Conservation (phyloP, 1,140 invertebrate genomes). For the Neuroterus valhalla region DNA sequence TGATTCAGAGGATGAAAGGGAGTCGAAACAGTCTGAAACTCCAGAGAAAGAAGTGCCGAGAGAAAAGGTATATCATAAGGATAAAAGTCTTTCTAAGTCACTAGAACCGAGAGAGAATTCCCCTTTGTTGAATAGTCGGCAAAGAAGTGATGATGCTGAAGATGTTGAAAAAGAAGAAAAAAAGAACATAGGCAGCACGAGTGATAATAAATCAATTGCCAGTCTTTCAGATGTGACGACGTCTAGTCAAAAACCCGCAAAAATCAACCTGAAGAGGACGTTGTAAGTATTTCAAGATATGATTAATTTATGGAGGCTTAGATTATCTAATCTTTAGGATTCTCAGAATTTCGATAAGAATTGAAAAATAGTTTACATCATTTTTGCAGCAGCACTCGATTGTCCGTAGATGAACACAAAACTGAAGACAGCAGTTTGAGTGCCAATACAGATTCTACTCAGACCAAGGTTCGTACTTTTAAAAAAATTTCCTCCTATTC, state of each 20-base stretch:
- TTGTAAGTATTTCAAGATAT: constrained; percentile 62
- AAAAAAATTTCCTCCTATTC: constrained; percentile 45
- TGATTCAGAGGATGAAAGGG: constrained; percentile 66
- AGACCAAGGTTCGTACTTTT: constrained; percentile 49
- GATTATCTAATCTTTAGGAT: no score
- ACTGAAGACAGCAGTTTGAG: constrained; percentile 51
- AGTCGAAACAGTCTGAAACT: constrained; percentile 34
- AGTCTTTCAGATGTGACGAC: constrained; percentile 37
- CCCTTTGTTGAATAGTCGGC: constrained; percentile 45
- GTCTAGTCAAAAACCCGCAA: constrained; percentile 61
- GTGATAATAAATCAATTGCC: constrained; percentile 31
- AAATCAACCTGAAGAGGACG: constrained; percentile 71
- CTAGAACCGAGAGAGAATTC: constrained; percentile 44
- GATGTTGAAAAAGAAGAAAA: constrained; percentile 5
- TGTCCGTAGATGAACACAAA: constrained; percentile 52
- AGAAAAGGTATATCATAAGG: constrained; percentile 38
- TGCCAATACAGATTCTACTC: constrained; percentile 51
- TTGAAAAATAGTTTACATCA: not conserved
- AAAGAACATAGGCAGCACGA: constrained; percentile 30
- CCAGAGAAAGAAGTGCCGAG: constrained; percentile 40
- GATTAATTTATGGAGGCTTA: not conserved
- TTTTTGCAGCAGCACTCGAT: constrained; percentile 54
- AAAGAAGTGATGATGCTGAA: not conserved
- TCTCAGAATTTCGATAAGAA: no score
- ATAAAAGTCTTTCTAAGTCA: constrained; percentile 45